Percentiles rank a stretch among this genome's conserved stretches.
Conservation (phyloP, 2,888 invertebrate species). For the Andrena minutula region DNA sequence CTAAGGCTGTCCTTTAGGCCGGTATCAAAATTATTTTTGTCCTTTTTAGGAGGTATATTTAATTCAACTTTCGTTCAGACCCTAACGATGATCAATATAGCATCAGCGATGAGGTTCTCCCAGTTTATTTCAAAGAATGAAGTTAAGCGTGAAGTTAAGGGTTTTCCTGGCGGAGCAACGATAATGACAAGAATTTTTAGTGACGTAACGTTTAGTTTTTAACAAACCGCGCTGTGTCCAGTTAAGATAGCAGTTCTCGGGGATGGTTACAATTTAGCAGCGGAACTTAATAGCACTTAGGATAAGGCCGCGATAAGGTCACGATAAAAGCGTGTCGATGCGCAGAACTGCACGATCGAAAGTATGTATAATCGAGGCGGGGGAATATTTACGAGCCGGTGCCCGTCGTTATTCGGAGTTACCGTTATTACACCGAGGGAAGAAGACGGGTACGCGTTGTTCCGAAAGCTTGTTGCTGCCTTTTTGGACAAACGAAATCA, state of each 20-base stretch:
- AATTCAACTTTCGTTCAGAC: too few relatives aligned
- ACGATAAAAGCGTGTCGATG: slow-evolving; percentile 36
- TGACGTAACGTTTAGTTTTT: neutral
- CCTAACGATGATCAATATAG: too few relatives aligned
- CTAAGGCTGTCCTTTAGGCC: too few relatives aligned
- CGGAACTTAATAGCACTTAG: slow-evolving; percentile 6
- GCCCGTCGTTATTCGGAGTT: slow-evolving; percentile 14
- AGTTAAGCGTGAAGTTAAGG: neutral
- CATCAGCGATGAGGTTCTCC: too few relatives aligned
- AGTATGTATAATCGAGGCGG: slow-evolving; percentile 24
- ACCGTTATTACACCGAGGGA: slow-evolving; percentile 32
- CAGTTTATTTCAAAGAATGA: too few relatives aligned
- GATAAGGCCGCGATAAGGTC: slow-evolving; percentile 14
- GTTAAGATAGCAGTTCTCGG: neutral
- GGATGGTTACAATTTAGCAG: neutral
- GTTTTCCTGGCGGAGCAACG: neutral
- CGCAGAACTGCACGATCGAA: slow-evolving; percentile 20
- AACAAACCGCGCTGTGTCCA: neutral
- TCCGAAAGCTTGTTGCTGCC: neutral
- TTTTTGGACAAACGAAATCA: slow-evolving; percentile 45
- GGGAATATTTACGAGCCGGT: slow-evolving; percentile 32
- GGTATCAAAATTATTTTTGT: too few relatives aligned
- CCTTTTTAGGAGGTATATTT: too few relatives aligned
- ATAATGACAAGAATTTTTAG: neutral
- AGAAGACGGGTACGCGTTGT: neutral